Conservation (phyloP, 2,888 invertebrate genomes). For the Cepaea hortensis region DNA sequence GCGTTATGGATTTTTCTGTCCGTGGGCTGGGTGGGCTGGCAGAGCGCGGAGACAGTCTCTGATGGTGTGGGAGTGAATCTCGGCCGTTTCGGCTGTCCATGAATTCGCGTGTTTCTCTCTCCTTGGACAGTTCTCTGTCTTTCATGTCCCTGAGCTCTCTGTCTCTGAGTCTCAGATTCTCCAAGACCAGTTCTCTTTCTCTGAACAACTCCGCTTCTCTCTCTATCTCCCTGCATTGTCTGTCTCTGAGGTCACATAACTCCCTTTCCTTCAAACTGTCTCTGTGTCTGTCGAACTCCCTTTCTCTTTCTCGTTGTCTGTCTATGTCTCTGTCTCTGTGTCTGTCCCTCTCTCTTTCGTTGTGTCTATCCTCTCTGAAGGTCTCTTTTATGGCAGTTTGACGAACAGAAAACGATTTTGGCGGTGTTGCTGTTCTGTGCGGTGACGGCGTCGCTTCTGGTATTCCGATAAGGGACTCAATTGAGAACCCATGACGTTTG, state of each 20-base stretch:
- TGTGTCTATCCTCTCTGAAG: constrained; percentile 25
- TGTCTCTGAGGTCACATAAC: background rate
- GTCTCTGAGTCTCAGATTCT: constrained; percentile 34
- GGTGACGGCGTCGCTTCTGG: constrained; percentile 43
- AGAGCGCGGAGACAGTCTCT: constrained; percentile 43
- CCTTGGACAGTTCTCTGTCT: constrained; percentile 33
- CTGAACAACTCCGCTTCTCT: constrained; percentile 1
- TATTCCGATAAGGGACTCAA: constrained; percentile 54
- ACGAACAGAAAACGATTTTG: constrained; percentile 5
- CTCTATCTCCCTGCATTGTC: constrained; percentile 32
- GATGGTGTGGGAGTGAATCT: constrained; percentile 20
- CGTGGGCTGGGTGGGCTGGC: constrained; percentile 39
- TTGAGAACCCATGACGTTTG: constrained; percentile 55
- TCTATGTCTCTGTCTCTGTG: background rate
- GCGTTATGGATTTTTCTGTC: constrained; percentile 51
- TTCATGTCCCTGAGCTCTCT: constrained; percentile 29
- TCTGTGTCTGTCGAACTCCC: constrained; percentile 7
- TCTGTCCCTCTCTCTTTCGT: background rate
- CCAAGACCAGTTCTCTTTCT: constrained; percentile 42
- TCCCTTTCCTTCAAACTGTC: background rate
- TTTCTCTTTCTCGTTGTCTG: background rate
- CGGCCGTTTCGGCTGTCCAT: constrained; percentile 36
- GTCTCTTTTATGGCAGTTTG: background rate
- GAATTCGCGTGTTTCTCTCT: constrained; percentile 18
- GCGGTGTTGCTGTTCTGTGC: background rate